Evolutionary conservation across 2,797 vertebrate genomes (phyloP).

Genomic region (Falco berigora): DNA sequence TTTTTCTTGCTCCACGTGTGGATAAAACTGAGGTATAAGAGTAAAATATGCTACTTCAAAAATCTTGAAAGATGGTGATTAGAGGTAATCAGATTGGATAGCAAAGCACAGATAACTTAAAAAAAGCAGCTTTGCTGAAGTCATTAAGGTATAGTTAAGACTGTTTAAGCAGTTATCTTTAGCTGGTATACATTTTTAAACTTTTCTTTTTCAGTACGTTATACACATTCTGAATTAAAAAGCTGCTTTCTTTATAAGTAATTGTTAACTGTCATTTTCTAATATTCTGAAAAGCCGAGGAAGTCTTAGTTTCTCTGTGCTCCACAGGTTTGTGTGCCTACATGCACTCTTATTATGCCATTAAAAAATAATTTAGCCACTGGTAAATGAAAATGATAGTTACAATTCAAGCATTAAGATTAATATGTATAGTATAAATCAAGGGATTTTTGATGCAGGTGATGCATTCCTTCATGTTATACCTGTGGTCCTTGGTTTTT

Average conservation of each 20-base stretch:
- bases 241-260: not conserved
- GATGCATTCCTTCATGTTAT: not conserved
- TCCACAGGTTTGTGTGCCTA: not conserved
- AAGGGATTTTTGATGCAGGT: fast-evolving
- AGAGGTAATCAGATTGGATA: not conserved
- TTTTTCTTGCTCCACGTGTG: fast-evolving
- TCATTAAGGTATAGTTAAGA: not conserved
- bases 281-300: not conserved
- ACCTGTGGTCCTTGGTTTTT: not conserved
- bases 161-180: not conserved
- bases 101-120: not conserved
- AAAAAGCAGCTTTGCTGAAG: not conserved
- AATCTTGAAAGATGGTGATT: not conserved
- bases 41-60: not conserved
- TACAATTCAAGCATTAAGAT: not conserved
- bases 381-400: not conserved
- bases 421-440: not conserved
- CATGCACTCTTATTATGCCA: no score
- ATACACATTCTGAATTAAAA: not conserved
- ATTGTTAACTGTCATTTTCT: not conserved
- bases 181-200: not conserved
- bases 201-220: not conserved
- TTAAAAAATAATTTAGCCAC: not conserved
- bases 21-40: not conserved
- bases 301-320: not conserved